Conservation (phyloP, 1,140 invertebrate genomes). For the Pachyrhynchus sulphureomaculatus region DNA sequence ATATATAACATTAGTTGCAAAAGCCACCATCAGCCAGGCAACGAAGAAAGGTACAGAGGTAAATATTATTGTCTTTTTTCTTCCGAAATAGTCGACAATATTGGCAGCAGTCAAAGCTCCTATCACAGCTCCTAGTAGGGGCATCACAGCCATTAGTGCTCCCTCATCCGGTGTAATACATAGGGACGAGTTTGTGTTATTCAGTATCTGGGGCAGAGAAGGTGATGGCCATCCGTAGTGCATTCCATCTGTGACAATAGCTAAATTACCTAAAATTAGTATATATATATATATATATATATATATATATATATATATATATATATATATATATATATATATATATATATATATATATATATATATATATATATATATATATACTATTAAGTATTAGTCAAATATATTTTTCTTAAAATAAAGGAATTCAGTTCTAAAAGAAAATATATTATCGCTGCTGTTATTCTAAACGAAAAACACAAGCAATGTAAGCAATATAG, state of each 20-base stretch:
- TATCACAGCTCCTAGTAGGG: slow-evolving; percentile 63
- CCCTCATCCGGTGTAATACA: slow-evolving; percentile 41
- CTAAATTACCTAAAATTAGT: slow-evolving; percentile 38
- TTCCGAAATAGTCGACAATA: slow-evolving; percentile 63
- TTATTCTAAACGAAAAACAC: too few relatives aligned
- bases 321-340: too few relatives aligned
- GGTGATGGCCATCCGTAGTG: slow-evolving; percentile 41
- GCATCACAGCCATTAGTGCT: slow-evolving; percentile 64
- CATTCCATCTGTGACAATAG: slow-evolving; percentile 40
- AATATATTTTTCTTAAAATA: too few relatives aligned
- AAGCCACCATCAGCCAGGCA: slow-evolving; percentile 63
- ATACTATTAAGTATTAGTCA: too few relatives aligned
- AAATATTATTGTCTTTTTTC: slow-evolving; percentile 61
- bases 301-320: too few relatives aligned
- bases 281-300: too few relatives aligned
- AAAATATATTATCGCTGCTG: too few relatives aligned
- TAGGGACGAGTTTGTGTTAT: slow-evolving; percentile 43
- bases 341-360: too few relatives aligned
- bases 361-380: too few relatives aligned
- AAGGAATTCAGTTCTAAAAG: too few relatives aligned
- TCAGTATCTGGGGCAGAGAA: slow-evolving; percentile 51
- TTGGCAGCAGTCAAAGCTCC: slow-evolving; percentile 60
- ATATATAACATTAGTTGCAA: slow-evolving; percentile 50
- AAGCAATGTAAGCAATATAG: too few relatives aligned
- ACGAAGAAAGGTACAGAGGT: slow-evolving; percentile 60